Evolutionary conservation across 2,113 vertebrate species (phyloP).

Genomic region (Prochilodus magdalenae): DNA sequence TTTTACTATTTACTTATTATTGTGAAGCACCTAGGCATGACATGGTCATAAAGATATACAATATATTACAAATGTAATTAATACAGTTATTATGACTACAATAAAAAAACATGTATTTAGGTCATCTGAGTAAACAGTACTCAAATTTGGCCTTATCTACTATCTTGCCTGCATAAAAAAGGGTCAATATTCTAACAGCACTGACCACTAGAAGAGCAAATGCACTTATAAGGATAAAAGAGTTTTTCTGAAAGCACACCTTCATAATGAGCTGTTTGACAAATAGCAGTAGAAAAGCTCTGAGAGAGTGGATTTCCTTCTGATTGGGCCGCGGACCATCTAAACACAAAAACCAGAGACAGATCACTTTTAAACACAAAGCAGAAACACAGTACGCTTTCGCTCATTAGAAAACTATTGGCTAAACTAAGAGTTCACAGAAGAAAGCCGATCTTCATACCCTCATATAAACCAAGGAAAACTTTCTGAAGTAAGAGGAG

Average conservation of each 20-base stretch:
- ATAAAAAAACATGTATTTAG: no score
- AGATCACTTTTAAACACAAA: neutral
- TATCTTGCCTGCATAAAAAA: no score
- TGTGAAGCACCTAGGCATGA: no score
- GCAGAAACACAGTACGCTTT: neutral
- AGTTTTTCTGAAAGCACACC: slow-evolving; percentile 72
- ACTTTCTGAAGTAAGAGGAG: no score
- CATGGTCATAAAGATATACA: no score
- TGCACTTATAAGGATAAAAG: neutral
- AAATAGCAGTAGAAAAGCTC: slow-evolving; percentile 93
- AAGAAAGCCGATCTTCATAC: no score
- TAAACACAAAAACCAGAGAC: slow-evolving; percentile 60
- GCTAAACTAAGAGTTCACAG: no score
- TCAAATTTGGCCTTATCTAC: no score
- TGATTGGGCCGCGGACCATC: slow-evolving; percentile 92
- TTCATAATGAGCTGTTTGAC: slow-evolving; percentile 98
- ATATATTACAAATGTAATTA: neutral
- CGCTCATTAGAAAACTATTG: no score
- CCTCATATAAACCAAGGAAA: no score
- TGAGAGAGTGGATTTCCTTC: slow-evolving; percentile 89
- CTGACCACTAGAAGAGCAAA: neutral
- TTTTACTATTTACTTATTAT: no score
- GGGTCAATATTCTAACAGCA: neutral
- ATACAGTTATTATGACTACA: neutral
- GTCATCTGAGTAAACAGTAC: no score